Evolutionary conservation across 2,113 vertebrate genomes (phyloP), one percentile per base, ranked within the genome.

Genomic region (Corapipo altera): DNA sequence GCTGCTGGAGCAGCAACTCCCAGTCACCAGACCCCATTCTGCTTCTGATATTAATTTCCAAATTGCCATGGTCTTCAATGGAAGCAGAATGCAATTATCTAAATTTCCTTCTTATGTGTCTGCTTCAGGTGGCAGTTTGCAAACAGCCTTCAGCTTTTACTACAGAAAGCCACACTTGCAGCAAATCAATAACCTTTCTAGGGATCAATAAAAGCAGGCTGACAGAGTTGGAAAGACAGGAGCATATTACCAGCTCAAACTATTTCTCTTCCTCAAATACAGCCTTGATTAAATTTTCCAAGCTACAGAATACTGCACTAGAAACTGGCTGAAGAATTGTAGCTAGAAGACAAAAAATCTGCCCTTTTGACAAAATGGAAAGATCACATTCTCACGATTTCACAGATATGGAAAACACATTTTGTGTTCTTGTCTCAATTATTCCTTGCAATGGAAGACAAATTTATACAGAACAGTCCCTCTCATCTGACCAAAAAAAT

Each of bases 351-450:
- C 51, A 88, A 90, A 92, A 90, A 84, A 84, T 3, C 41, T 2
- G 2, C 54, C 62, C 46, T 75, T 93, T 62, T 59, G 22, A 80
- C 61, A 67, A 93, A 92, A 93, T 23, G 57, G 58, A 83, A 96
- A 96, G 78, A 96, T 85, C 88, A 77, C 64, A 86, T 88, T 91
- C 61, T 90, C 79, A 84, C 8, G 8, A 71, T 83, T 92, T 90
- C 72, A 86, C n/a, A 92, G 67, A 96, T 81, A 95, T 78, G 79
- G 88, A 78, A 96, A 94, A 86, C 69, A 94, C 43, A 91, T 94
- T 92, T 84, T 86, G 39, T 71, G n/a, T 86, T 90, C 71, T 75
- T 71, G 46, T 52, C 57, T 91, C 58, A 64, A 64, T n/a, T 80
- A 58, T 33, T 81, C 33, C 44, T 76, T 83, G 57, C 83, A 69